Base-by-base conservation (phyloP, 2,888 invertebrate species). In the Nipponacmea schrenckii region DNA sequence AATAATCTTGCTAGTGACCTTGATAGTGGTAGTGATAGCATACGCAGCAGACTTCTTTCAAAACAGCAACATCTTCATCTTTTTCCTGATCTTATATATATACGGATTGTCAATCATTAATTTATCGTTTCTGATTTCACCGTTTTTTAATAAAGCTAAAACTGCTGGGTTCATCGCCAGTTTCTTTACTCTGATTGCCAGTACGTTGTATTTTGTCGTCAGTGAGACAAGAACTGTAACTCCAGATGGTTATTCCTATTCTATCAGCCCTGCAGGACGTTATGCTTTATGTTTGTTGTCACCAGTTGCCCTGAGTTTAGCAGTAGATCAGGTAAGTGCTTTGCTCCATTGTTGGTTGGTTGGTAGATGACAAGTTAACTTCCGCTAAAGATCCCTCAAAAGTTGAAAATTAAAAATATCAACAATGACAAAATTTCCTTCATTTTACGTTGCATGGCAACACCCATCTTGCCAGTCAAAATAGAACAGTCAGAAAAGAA, bases 71-170 rank as follows among this genome's bases (percentile, higher is more conserved):
- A 92, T 93, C 84, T 90, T 94, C 77, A 91, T 95, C 63, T 93
- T 95, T 83, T 95, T 94, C 88, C 89, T 95, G 64, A 90, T 95
- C 84, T 93, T 95, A 84, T 90, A 94, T 72, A 90, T 95, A 50
- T 95, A 95, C 86, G 94, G 94, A 24, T 91, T 94, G 78, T 94
- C 94, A 7, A 93, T 95, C 68, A 94, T 95, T 80, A 93, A 94
- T 87, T 92, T 95, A 79, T 93, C 93, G 64, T 95, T 95, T 85
- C 93, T 94, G 93, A 91, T 95, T 74, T 95, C 95, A 0, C 94
- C 95, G 0, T 95, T 95, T 90, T 95, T 95, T 88, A 94, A 94
- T 83, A 94, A 93, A 85, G 93, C 87, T 4, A 76, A 66, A 56
- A 45, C 46, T 1, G 73, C 72, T 12, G 95, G 95, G 56, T 93